Evolutionary conservation across 2,113 vertebrate genomes (phyloP).

Genomic region (Polyodon spathula): DNA sequence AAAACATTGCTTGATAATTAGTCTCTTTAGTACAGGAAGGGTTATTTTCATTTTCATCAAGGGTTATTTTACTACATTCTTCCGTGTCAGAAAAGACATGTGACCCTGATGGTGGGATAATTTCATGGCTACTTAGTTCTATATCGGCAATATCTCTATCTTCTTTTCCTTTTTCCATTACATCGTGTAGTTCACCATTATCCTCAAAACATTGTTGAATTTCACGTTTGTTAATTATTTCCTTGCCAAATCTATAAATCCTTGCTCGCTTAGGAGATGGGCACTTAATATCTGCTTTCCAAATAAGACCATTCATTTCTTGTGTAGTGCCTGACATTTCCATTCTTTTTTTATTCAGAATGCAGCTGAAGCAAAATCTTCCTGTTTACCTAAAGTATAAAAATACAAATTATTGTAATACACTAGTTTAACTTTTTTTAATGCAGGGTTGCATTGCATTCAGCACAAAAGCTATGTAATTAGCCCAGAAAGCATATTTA

Average conservation of each 20-base stretch:
- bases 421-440: too few relatives aligned
- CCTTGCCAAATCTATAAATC: background rate
- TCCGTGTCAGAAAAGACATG: too few relatives aligned
- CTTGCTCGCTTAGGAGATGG: background rate
- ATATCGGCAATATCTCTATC: background rate
- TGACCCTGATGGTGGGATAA: background rate
- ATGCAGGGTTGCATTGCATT: too few relatives aligned
- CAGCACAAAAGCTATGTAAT: too few relatives aligned
- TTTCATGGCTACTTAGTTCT: background rate
- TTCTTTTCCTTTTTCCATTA: background rate
- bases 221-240: background rate
- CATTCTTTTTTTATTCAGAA: background rate
- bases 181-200: background rate
- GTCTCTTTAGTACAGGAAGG: too few relatives aligned
- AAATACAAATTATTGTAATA: background rate
- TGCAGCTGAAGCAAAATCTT: background rate
- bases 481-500: too few relatives aligned
- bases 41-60: too few relatives aligned
- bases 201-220: background rate
- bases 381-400: background rate
- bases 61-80: too few relatives aligned
- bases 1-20: too few relatives aligned
- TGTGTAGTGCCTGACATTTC: background rate
- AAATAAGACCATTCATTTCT: background rate
- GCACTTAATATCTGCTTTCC: background rate